Base-by-base conservation (phyloP, 2,888 invertebrate species). In the Minunthozetes semirufus region DNA sequence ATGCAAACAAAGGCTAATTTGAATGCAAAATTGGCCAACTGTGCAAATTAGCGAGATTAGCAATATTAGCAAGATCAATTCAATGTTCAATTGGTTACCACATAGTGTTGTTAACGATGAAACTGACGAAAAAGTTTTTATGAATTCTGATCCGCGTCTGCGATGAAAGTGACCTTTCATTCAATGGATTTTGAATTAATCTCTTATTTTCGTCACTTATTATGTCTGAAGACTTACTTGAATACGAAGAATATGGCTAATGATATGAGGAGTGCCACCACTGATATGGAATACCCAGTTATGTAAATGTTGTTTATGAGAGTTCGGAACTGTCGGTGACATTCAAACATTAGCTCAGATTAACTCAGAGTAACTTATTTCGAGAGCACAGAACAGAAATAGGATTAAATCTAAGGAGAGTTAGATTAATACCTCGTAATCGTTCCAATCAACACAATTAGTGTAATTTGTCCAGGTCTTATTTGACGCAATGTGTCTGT, bases 381-480 rank as follows among this genome's bases (percentile, higher is more conserved):
- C n/a, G 22, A 75, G 13, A 17, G 4, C 25, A 42, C 19, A 19
- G 22, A 48, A 38, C 25, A 29, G n/a, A 56, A 53, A 17, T 13
- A 56, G 29, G 59, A 59, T 33, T 42, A 59, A 29, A 13, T n/a
- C 8, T n/a, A n/a, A n/a, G n/a, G n/a, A 27, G 17, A 66, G 22
- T 19, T 13, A 22, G 33, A 70, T 53, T 63, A 76, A 87, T 82
- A 90, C 90, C 81, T 85, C 85, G 70, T 89, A 84, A 80, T 89
- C 89, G 50, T 87, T 88, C 59, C 87, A 80, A 82, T 91, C 89
- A 76, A 94, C 86, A 84, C 94, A 94, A 61, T 90, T 90, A 73
- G 93, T 93, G 84, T 94, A 94, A 85, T 94, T 94, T 79, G 93
- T 91, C 93, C 94, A 94, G 29, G 89, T 87, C 80, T 86, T 87